Percentiles rank a stretch among this genome's conserved stretches.
Evolutionary conservation across 2,888 invertebrate genomes (phyloP).

Genomic region (Lacanobia oleracea): DNA sequence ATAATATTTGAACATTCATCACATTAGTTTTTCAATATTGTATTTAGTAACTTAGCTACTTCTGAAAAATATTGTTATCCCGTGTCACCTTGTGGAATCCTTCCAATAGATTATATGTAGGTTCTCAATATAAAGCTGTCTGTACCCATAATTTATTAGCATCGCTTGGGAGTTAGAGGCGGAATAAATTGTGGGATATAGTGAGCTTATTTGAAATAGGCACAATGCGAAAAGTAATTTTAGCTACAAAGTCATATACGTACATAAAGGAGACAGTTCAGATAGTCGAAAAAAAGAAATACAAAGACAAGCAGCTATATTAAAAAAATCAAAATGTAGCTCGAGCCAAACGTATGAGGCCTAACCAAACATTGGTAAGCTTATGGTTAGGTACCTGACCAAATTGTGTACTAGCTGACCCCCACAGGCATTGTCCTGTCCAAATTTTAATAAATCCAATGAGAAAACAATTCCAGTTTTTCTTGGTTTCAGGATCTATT

Average conservation of each 20-base stretch:
- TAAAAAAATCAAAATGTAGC: not conserved
- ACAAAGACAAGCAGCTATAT: not conserved
- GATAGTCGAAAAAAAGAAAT: not conserved
- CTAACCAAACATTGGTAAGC: no score
- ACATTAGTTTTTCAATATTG: not conserved
- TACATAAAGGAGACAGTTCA: not conserved
- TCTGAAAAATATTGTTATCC: not conserved
- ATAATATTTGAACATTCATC: not conserved
- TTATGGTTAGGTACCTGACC: no score
- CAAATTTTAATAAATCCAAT: not conserved
- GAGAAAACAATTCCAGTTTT: no score
- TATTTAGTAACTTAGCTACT: not conserved
- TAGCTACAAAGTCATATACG: not conserved
- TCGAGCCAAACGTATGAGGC: not conserved
- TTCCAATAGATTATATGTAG: not conserved
- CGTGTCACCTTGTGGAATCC: not conserved
- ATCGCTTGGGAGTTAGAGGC: slow-evolving; percentile 23
- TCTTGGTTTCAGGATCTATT: no score
- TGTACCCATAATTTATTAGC: slow-evolving; percentile 31
- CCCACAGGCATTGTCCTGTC: not conserved
- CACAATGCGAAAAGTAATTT: slow-evolving; percentile 11
- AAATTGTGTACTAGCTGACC: no score
- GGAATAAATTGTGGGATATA: slow-evolving; percentile 41
- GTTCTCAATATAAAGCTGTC: slow-evolving; percentile 33
- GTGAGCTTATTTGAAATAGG: slow-evolving; percentile 11